Conservation (phyloP, 2,888 invertebrate genomes). For the Acleris emargana region DNA sequence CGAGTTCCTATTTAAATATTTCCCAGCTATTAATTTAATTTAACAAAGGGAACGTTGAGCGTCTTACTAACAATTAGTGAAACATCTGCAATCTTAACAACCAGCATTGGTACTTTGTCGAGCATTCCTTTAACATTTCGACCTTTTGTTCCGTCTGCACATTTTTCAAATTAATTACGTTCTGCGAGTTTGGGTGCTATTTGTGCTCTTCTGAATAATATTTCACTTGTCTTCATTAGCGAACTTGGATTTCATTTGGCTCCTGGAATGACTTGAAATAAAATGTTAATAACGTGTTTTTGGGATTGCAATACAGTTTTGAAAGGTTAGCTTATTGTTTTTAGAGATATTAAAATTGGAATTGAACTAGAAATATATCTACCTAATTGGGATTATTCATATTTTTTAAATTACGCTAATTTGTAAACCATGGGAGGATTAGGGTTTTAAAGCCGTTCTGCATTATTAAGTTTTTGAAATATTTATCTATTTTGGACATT, state of each 20-base stretch:
- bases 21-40: constrained; percentile 79
- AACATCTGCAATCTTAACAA: constrained; percentile 65
- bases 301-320: neutral
- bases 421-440: too few species aligned
- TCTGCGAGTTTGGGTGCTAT: constrained; percentile 30
- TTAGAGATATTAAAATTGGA: neutral
- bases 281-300: constrained; percentile 24
- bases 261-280: constrained; percentile 18
- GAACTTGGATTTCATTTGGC: constrained; percentile 26
- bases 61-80: constrained; percentile 72
- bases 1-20: constrained; percentile 69
- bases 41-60: constrained; percentile 66
- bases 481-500: too few species aligned
- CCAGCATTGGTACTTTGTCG: constrained; percentile 38
- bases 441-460: too few species aligned
- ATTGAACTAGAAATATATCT: neutral
- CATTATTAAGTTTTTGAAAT: too few species aligned
- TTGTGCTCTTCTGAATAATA: constrained; percentile 35
- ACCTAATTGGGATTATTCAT: too few species aligned
- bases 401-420: too few species aligned
- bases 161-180: constrained; percentile 38
- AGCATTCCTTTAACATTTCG: constrained; percentile 35
- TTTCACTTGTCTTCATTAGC: constrained; percentile 36
- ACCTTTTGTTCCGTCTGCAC: constrained; percentile 36
- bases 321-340: neutral